Percentiles rank a stretch among this genome's conserved stretches.
Conservation (phyloP, 2,888 invertebrate species). For the Podotricha telesiphe region DNA sequence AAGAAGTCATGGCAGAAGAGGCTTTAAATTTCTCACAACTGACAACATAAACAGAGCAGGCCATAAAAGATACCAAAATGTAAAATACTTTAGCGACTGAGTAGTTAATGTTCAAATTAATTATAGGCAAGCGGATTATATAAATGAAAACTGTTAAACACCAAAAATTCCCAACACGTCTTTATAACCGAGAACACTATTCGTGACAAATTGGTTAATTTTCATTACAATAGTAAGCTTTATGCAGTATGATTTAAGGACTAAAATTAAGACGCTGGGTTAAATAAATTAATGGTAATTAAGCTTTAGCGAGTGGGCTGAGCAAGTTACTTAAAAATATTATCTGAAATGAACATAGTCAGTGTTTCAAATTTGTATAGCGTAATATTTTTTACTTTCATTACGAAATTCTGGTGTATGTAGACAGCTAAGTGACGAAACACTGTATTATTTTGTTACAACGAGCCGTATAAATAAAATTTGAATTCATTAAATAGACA, state of each 20-base stretch:
- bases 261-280: conserved; percentile 39
- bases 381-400: background rate
- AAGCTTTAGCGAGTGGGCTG: conserved; percentile 62
- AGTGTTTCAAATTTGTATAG: conserved; percentile 1
- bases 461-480: no score
- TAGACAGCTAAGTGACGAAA: background rate
- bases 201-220: conserved; percentile 67
- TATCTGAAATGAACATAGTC: background rate
- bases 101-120: conserved; percentile 61
- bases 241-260: conserved; percentile 20
- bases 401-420: background rate
- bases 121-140: conserved; percentile 59
- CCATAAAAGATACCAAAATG: conserved; percentile 42
- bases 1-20: conserved; percentile 20
- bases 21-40: conserved; percentile 41
- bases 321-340: conserved; percentile 46
- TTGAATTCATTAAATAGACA: no score
- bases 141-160: conserved; percentile 65
- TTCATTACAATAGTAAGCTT: conserved; percentile 3
- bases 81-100: conserved; percentile 41
- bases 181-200: conserved; percentile 61
- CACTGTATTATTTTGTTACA: no score
- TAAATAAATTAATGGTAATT: conserved; percentile 76
- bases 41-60: conserved; percentile 38
- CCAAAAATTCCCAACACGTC: conserved; percentile 59